Conservation (phyloP, 2,113 vertebrate genomes). For the Silurus glanis region DNA sequence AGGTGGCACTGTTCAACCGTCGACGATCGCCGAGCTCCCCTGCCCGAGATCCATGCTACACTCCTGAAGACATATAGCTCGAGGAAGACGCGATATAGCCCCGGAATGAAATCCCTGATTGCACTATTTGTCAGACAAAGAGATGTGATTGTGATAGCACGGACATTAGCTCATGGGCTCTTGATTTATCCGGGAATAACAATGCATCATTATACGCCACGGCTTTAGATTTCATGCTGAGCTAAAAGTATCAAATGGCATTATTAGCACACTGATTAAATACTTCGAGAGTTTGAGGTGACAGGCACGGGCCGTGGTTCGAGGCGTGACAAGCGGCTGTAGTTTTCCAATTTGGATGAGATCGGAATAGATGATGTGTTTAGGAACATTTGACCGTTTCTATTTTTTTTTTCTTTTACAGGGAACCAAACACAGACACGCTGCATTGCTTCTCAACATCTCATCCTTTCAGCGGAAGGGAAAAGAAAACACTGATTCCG, state of each 20-base stretch:
- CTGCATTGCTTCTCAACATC: not conserved
- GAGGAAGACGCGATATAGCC: slow-evolving; percentile 43
- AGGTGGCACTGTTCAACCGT: slow-evolving; percentile 56
- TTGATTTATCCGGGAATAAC: slow-evolving; percentile 49
- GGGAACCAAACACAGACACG: slow-evolving; percentile 4
- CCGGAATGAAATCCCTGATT: slow-evolving; percentile 49
- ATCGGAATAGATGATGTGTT: slow-evolving; percentile 43
- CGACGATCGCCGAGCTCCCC: slow-evolving; percentile 16
- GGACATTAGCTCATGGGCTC: slow-evolving; percentile 51
- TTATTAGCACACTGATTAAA: slow-evolving; percentile 56
- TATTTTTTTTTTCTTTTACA: not conserved
- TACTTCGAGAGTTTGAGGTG: slow-evolving; percentile 42
- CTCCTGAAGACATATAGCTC: slow-evolving; percentile 41
- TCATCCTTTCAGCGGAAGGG: not conserved
- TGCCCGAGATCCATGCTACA: slow-evolving; percentile 22
- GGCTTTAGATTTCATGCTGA: slow-evolving; percentile 44
- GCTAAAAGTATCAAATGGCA: slow-evolving; percentile 53
- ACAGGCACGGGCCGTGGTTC: slow-evolving; percentile 22
- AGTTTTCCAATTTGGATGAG: slow-evolving; percentile 46
- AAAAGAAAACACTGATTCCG: slow-evolving; percentile 9
- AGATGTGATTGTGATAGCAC: slow-evolving; percentile 47
- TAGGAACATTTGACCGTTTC: slow-evolving; percentile 24
- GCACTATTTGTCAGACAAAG: slow-evolving; percentile 54
- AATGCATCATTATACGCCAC: slow-evolving; percentile 49
- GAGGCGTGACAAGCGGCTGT: slow-evolving; percentile 45